These are phyloP conservation scores for Rhamnusium bicolor DNA, from an alignment of 2,888 invertebrate species.

Conservation along the genomic window DNA sequence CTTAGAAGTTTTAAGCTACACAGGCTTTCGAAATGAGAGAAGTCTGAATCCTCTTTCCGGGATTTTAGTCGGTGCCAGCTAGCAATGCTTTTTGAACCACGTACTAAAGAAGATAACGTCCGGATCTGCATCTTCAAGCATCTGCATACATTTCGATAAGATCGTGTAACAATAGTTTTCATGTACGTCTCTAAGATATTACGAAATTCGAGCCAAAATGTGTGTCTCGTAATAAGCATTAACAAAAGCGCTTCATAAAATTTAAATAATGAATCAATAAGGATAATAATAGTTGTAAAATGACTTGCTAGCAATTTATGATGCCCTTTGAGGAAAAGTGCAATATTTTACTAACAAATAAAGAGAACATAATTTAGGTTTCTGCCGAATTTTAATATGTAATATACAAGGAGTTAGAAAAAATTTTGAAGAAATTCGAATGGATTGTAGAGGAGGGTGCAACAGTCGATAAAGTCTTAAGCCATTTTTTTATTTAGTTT, in stretches of 20 bases:
- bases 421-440: too few relatives aligned
- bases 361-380: too few relatives aligned
- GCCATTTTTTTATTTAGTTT: too few relatives aligned
- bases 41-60: conserved; percentile 56
- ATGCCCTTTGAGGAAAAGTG: too few relatives aligned
- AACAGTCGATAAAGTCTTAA: too few relatives aligned
- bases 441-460: too few relatives aligned
- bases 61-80: conserved; percentile 50
- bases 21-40: conserved; percentile 55
- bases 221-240: conserved; percentile 47
- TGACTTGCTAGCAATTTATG: too few relatives aligned
- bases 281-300: too few relatives aligned
- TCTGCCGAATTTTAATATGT: too few relatives aligned
- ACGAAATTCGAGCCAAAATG: conserved; percentile 54
- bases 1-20: conserved; percentile 58
- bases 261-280: background rate
- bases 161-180: conserved; percentile 58
- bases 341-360: too few relatives aligned
- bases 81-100: conserved; percentile 51
- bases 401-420: too few relatives aligned
- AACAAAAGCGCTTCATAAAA: background rate
- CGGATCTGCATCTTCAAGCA: conserved; percentile 59
- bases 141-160: conserved; percentile 61
- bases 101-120: conserved; percentile 59
- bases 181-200: conserved; percentile 50